Evolutionary conservation across 2,113 vertebrate species (phyloP).

Genomic region (Lagopus muta): DNA sequence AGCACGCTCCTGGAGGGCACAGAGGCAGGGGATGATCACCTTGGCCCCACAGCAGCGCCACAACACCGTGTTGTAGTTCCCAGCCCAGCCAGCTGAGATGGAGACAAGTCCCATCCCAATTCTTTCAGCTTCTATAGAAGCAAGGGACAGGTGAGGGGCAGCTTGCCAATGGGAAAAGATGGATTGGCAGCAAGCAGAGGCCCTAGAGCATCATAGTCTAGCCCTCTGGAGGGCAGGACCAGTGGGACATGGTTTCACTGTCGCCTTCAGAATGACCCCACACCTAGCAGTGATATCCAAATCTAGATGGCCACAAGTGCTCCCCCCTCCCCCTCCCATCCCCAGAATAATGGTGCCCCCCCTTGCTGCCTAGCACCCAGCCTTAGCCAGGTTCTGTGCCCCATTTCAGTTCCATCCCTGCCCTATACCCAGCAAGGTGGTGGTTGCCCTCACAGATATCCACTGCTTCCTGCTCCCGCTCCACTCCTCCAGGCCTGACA

Average conservation of each 20-base stretch:
- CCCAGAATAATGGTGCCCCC: not conserved
- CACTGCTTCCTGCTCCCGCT: constrained; percentile 74
- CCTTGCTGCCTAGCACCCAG: not conserved
- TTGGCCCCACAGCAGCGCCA: not conserved
- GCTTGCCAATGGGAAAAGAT: not conserved
- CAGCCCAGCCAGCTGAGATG: not conserved
- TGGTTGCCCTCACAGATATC: constrained; percentile 86
- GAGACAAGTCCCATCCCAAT: not conserved
- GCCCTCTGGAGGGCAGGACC: not conserved
- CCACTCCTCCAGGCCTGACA: constrained; percentile 79
- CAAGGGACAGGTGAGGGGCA: not conserved
- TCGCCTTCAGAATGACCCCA: not conserved
- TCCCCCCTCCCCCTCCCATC: not conserved
- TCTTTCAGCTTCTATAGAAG: not conserved
- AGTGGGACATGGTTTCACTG: not conserved
- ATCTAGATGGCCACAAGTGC: not conserved
- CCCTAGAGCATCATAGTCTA: not conserved
- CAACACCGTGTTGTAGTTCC: not conserved
- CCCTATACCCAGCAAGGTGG: not conserved
- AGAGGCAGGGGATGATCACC: not conserved
- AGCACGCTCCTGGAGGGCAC: constrained; percentile 82
- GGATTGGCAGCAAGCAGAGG: too few species aligned
- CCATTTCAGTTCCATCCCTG: not conserved
- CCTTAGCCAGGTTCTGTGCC: not conserved
- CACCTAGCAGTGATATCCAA: not conserved